Conservation (phyloP, 2,113 vertebrate species). For the Cettia cetti region DNA sequence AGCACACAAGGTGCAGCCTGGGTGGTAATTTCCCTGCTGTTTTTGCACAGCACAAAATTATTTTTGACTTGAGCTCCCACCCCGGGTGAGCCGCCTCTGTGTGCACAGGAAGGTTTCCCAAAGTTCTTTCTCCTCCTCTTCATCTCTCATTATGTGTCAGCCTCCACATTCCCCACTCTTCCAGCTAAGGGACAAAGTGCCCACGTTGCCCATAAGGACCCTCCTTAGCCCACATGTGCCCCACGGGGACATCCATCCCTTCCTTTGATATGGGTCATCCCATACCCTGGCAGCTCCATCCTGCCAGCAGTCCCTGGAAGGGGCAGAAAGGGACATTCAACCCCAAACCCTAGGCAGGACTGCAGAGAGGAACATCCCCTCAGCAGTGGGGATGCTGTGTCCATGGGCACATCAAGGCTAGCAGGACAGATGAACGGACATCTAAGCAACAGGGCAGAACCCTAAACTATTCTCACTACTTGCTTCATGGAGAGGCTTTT, state of each 20-base stretch:
- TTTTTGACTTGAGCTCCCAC: not conserved
- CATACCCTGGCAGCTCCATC: not conserved
- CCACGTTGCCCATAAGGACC: not conserved
- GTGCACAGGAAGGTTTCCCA: not conserved
- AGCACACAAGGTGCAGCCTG: not conserved
- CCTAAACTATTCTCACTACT: not conserved
- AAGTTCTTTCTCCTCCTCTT: not conserved
- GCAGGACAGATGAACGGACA: not conserved
- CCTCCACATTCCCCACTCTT: not conserved
- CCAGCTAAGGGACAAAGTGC: not conserved
- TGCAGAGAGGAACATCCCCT: not conserved
- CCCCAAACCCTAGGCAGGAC: not conserved
- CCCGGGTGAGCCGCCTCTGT: accelerated
- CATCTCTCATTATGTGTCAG: not conserved
- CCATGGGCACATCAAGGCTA: not conserved
- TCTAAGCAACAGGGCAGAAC: not conserved
- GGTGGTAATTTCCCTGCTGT: not conserved
- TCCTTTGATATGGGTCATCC: not conserved
- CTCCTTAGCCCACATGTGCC: accelerated
- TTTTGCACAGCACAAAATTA: not conserved
- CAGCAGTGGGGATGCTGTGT: not conserved
- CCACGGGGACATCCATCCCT: not conserved
- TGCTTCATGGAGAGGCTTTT: not conserved
- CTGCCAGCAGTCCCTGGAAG: not conserved
- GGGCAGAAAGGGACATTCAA: not conserved